Base-by-base conservation (phyloP, 35 echinoderm and acorn worm genomes). In the Anneissia japonica region DNA sequence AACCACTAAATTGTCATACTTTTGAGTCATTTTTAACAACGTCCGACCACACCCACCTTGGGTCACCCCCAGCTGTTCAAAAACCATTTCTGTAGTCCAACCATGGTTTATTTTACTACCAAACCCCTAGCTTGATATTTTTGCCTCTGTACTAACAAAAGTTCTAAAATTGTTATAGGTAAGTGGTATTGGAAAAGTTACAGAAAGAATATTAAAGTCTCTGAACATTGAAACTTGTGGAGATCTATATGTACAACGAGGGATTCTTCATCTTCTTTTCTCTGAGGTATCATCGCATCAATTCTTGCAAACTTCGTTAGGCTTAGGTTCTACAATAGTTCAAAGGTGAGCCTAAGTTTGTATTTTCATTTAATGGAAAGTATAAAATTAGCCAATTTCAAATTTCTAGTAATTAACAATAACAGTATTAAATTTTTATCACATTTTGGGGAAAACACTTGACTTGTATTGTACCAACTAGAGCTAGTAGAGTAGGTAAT, bases 161-260 rank as follows among this genome's bases (percentile, higher is more conserved):
- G n/a, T n/a, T n/a, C n/a, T n/a, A n/a, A n/a, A n/a, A n/a, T n/a
- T n/a, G n/a, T n/a, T 90, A 4, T 36, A 99, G 96, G 83, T 99
- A 29, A 91, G 92, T 87, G 96, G 96, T 2, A 94, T 99, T 77
- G 96, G 96, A 35, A 99, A 99, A 84, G 96, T 99, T 10, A 99
- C 92, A 51, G 96, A 99, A 84, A 93, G 76, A 75, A 86, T 94
- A 56, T 75, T 99, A 39, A 89, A 86, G 73, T 89, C 91, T 32
- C 51, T 99, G 0, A 89, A 87, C 0, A 87, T 99, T 30, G 84
- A 89, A 9, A 91, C 82, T 40, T 99, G 96, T 73, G 86, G 89
- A 35, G 92, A 99, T 77, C 77, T 97, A 32, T 94, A 85, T 81
- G 51, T 89, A 43, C 77, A 94, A 46, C 91, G 96, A 88, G 96